phyloP scores from a whole-genome alignment of 2,113 vertebrate species.

The Aix galericulata region DNA sequence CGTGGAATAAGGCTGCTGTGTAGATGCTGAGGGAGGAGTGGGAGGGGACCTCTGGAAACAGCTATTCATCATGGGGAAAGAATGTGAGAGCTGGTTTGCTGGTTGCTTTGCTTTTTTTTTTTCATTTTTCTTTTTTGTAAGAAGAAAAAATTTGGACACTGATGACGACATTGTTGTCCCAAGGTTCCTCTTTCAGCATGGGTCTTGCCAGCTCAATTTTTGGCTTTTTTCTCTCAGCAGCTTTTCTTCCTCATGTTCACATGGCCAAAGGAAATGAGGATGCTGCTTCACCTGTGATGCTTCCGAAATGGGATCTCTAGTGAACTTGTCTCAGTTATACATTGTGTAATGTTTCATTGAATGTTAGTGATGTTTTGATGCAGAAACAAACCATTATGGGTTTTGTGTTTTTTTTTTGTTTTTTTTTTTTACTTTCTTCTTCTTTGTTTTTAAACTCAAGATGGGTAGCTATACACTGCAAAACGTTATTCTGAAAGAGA shows the following conservation, averaged over 20 bases:
- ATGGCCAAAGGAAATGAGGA: background rate
- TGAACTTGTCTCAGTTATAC: background rate
- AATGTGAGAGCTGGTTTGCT: background rate
- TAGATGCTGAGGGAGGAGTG: background rate
- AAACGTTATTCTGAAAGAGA: background rate
- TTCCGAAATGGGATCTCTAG: background rate
- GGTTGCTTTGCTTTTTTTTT: background rate
- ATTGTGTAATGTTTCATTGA: background rate
- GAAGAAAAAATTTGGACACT: background rate
- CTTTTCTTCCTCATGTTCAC: background rate
- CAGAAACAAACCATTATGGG: background rate
- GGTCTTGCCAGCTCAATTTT: constrained; percentile 11
- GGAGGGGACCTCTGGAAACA: constrained; percentile 18
- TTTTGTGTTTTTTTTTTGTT: background rate
- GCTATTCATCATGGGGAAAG: constrained; percentile 5
- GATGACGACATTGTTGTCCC: constrained; percentile 14
- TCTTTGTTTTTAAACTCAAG: background rate
- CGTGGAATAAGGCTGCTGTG: background rate
- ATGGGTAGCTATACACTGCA: background rate
- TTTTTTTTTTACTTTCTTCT: background rate
- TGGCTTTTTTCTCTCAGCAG: constrained; percentile 18
- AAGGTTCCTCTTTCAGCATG: constrained; percentile 17
- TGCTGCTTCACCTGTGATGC: background rate
- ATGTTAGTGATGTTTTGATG: background rate
- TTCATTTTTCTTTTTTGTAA: too few relatives aligned